Evolutionary conservation across 2,888 invertebrate genomes (phyloP), one percentile per base, ranked within the genome.

Genomic region (Eupithecia insigniata): DNA sequence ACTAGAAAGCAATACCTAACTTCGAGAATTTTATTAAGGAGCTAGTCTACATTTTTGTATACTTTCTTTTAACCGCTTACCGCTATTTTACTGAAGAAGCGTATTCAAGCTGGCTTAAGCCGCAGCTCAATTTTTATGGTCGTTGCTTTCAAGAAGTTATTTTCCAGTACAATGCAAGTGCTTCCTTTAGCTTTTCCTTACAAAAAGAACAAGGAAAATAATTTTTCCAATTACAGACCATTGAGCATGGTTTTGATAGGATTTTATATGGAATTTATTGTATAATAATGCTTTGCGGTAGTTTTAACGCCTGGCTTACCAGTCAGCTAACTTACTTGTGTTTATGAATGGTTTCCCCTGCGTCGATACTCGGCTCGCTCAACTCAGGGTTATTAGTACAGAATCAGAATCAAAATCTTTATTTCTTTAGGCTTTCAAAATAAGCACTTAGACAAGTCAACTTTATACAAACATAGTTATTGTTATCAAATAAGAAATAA

Each of bases 91-190:
- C 66, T 46, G 30, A 43, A 46, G 32, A 32, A 66, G 16, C 39
- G 28, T 66, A 18, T 66, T 43, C 46, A 43, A 46, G 64, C 36
- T 64, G 26, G 64, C 22, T 64, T 64, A 39, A 39, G 36, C 61
- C n/a, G 61, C 43, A 60, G 79, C 77, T 81, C 83, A 82, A 83
- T 87, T 87, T 86, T 89, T 87, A 87, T 85, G 82, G 84, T 84
- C 82, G 81, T 80, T 84, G 85, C 79, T 78, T 84, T 82, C 79
- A 83, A 88, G 86, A 81, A 81, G 82, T 81, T 82, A 87, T 86
- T 88, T 88, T 70, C 66, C 70, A 61, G 70, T 70, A 66, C 85
- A 87, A 86, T 85, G 84, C 82, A 78, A 83, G 79, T 80, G 83
- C 82, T 80, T 82, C 80, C 74, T 75, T 72, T 36, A 62, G 73